A percentile compares a stretch with the other conserved stretches of the same genome.
phyloP scores from a whole-genome alignment of 1,140 invertebrate genomes.

The Drosophila tani region DNA sequence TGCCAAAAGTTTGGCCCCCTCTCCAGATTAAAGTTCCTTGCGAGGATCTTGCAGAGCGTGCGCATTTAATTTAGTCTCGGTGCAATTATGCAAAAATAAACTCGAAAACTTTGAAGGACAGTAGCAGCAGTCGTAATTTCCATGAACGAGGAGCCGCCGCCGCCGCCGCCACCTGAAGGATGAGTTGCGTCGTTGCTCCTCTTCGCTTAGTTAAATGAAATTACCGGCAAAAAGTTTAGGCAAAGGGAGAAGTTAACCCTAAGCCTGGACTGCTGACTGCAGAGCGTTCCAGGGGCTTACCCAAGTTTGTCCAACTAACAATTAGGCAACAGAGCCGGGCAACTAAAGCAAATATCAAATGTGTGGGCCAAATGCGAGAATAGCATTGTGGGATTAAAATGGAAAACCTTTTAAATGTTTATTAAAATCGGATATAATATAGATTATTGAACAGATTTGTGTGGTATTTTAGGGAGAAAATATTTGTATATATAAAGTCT shows the following conservation, averaged over 20 bases:
- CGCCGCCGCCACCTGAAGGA: constrained; percentile 25
- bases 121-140: constrained; percentile 25
- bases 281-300: constrained; percentile 12
- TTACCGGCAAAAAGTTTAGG: constrained; percentile 59
- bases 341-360: constrained; percentile 51
- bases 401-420: constrained; percentile 20
- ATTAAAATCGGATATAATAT: constrained; percentile 13
- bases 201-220: constrained; percentile 70
- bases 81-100: constrained; percentile 79
- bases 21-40: constrained; percentile 52
- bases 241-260: constrained; percentile 46
- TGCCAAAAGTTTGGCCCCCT: constrained; percentile 43
- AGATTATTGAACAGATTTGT: no score
- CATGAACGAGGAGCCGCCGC: background rate
- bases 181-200: constrained; percentile 26
- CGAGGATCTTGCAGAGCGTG: constrained; percentile 42
- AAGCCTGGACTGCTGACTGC: constrained; percentile 1
- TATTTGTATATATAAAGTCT: background rate
- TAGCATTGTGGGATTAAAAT: constrained; percentile 23
- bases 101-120: constrained; percentile 57
- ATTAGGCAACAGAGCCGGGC: constrained; percentile 54
- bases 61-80: constrained; percentile 74
- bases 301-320: constrained; percentile 69
- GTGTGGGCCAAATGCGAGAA: background rate
- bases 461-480: background rate